Base-by-base conservation (phyloP, 2,888 invertebrate species). In the Microchrysa polita region DNA sequence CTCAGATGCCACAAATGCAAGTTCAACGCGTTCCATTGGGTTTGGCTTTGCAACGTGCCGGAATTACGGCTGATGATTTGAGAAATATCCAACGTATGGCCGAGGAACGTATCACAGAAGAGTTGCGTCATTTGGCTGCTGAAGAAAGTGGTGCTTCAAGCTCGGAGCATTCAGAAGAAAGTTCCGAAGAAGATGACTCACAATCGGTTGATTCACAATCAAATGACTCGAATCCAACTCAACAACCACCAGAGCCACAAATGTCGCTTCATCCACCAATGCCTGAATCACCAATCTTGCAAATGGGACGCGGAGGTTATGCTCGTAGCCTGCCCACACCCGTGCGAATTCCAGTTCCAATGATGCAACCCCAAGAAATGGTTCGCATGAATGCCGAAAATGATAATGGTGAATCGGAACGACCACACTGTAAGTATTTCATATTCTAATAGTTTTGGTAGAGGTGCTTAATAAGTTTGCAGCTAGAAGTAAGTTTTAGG, bases 381-480 rank as follows among this genome's bases (percentile, higher is more conserved):
- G 86, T 87, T 69, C 87, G 89, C 78, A 90, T 90, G 60, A 77
- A 78, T 77, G 40, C 53, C 18, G 42, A 77, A 82, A 85, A 67
- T 27, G 69, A 55, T n/a, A 42, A 57, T 40, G 73, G 80, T 77
- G 84, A 84, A 77, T 80, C 83, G 74, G 88, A 88, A 82, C 90
- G 93, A 84, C 93, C 92, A 76, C 93, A 93, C 80, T 93, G 93
- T 93, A 83, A 90, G 92, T 89, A 80, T 59, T 55, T n/a, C n/a
- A n/a, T n/a, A n/a, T n/a, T n/a, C n/a, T n/a, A n/a, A n/a, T n/a
- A n/a, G n/a, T n/a, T n/a, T n/a, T n/a, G n/a, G n/a, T n/a, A n/a
- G n/a, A n/a, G n/a, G n/a, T n/a, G n/a, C n/a, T n/a, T n/a, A n/a
- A n/a, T n/a, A n/a, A n/a, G n/a, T n/a, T n/a, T n/a, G n/a, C n/a